Evolutionary conservation across 2,113 vertebrate species (phyloP).

Genomic region (Peromyscus maniculatus): DNA sequence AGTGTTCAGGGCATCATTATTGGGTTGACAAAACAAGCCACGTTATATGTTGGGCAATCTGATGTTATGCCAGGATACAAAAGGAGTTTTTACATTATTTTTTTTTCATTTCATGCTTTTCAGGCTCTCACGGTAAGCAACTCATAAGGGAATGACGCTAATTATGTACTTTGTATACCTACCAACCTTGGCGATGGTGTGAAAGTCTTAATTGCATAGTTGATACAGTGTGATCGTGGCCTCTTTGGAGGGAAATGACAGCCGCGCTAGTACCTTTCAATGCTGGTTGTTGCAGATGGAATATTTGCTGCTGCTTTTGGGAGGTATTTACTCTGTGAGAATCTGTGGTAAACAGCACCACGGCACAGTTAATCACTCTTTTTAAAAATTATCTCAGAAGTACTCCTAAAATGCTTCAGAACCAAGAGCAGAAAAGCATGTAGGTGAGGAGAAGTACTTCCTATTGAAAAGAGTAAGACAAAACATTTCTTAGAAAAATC

Average conservation of each 20-base stretch:
- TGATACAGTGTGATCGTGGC: constrained; percentile 71
- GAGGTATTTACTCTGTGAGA: constrained; percentile 58
- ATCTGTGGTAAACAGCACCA: constrained; percentile 28
- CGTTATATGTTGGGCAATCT: neutral
- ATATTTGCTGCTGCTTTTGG: constrained; percentile 71
- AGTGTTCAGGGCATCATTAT: constrained; percentile 11
- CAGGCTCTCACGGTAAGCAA: neutral
- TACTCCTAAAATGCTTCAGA: constrained; percentile 43
- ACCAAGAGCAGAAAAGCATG: neutral
- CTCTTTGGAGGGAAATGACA: constrained; percentile 67
- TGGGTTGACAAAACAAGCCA: neutral
- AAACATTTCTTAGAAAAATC: constrained; percentile 1
- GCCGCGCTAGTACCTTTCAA: neutral
- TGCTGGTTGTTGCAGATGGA: constrained; percentile 74
- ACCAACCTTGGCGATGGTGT: constrained; percentile 53
- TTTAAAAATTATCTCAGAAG: constrained; percentile 53
- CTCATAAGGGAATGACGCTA: constrained; percentile 21
- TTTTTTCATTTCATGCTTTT: neutral
- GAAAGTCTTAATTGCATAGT: constrained; percentile 79
- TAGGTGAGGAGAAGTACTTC: constrained; percentile 9
- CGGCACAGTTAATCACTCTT: constrained; percentile 29
- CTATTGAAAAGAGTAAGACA: neutral
- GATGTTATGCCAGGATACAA: constrained; percentile 11
- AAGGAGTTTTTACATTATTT: neutral
- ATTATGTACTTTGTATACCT: constrained; percentile 72